Conservation (phyloP, 2,797 vertebrate species). For the Streptopelia turtur region DNA sequence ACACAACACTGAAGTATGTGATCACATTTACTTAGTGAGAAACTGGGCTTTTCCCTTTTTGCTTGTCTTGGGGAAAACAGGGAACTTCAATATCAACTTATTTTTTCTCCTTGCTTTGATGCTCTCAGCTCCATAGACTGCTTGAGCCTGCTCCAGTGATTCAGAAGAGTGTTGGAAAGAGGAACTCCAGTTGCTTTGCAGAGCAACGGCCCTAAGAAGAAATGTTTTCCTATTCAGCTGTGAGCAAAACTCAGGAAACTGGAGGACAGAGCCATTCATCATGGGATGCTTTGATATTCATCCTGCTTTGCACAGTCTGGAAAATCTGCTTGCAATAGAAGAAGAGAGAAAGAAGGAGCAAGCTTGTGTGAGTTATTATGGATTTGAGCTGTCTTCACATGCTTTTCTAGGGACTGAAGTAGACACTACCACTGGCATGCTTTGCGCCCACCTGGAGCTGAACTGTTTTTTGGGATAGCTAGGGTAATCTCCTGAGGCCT, state of each 20-base stretch:
- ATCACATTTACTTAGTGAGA: not conserved
- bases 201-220: not conserved
- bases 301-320: not conserved
- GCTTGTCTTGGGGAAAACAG: not conserved
- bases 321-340: not conserved
- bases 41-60: not conserved
- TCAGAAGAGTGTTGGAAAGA: not conserved
- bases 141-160: not conserved
- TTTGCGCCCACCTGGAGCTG: not conserved
- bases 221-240: not conserved
- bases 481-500: not conserved
- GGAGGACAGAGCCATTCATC: not conserved
- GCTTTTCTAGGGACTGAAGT: not conserved
- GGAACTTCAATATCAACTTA: not conserved
- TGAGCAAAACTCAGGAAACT: not conserved
- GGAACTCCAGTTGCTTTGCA: not conserved
- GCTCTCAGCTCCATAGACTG: not conserved
- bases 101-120: not conserved
- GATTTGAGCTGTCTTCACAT: not conserved
- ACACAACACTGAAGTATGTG: not conserved
- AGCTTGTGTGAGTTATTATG: not conserved
- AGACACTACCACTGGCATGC: not conserved
- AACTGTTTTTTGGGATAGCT: not conserved
- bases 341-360: not conserved
- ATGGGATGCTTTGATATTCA: not conserved